phyloP scores from a whole-genome alignment of 2,888 invertebrate species.

The Sussaba pulchella region DNA sequence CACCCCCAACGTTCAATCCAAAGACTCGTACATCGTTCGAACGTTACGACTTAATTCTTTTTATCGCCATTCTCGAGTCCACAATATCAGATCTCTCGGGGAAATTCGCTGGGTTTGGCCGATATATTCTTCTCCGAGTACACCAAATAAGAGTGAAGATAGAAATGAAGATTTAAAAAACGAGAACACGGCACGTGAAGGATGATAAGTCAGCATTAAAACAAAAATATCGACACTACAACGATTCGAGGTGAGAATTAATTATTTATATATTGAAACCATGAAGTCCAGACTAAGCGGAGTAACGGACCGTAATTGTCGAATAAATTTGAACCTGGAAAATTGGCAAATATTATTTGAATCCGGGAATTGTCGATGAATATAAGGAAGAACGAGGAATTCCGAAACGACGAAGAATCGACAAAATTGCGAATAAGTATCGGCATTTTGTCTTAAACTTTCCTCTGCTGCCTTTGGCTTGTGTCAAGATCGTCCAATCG shows the following conservation, averaged over 20 bases:
- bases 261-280: conserved; percentile 22
- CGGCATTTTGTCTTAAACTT: too few relatives aligned
- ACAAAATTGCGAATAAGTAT: too few relatives aligned
- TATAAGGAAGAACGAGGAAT: too few relatives aligned
- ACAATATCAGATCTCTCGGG: conserved; percentile 14
- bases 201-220: not conserved
- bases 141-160: conserved; percentile 11
- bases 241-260: conserved; percentile 1
- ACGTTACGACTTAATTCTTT: conserved; percentile 56
- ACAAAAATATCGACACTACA: not conserved
- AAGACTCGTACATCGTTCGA: conserved; percentile 52
- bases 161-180: not conserved
- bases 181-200: not conserved
- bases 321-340: too few relatives aligned
- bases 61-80: conserved; percentile 42
- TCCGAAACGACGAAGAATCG: too few relatives aligned
- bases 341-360: too few relatives aligned
- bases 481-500: too few relatives aligned
- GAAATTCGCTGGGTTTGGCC: not conserved
- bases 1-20: conserved; percentile 59
- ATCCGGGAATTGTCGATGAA: too few relatives aligned
- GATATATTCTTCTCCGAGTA: conserved; percentile 20
- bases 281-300: too few relatives aligned
- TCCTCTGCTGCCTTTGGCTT: too few relatives aligned
- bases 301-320: too few relatives aligned